phyloP scores from a whole-genome alignment of 2,888 invertebrate species.

The Cepaea hortensis region DNA sequence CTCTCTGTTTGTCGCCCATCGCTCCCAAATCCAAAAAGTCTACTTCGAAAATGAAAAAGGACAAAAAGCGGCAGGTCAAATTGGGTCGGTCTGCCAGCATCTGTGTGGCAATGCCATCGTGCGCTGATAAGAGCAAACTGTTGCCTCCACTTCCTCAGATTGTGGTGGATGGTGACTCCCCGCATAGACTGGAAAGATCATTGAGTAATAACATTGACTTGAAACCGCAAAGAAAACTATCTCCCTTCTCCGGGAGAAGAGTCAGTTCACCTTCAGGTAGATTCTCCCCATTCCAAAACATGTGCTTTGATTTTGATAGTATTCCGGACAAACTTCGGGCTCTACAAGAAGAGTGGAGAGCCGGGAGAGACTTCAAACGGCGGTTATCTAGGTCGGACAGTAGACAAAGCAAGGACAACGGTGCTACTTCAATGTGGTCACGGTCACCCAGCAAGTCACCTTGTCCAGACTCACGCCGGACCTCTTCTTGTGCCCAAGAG shows the following conservation, averaged over 20 bases:
- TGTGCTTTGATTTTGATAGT: conserved; percentile 43
- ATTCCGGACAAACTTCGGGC: conserved; percentile 44
- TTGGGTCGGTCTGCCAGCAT: conserved; percentile 28
- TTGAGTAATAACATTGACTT: conserved; percentile 37
- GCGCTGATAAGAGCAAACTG: not conserved
- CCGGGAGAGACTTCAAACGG: not conserved
- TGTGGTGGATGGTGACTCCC: conserved; percentile 41
- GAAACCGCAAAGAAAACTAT: not conserved
- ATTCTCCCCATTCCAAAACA: conserved; percentile 6
- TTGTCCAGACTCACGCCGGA: not conserved
- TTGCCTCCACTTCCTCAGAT: conserved; percentile 18
- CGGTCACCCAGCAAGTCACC: conserved; percentile 33
- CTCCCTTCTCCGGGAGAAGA: not conserved
- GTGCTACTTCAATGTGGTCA: conserved; percentile 7
- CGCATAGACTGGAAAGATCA: conserved; percentile 45
- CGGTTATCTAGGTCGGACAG: conserved; percentile 15
- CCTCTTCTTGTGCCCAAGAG: not conserved
- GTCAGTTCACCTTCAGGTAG: not conserved
- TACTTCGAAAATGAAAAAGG: not conserved
- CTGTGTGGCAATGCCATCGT: not conserved
- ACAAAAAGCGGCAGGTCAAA: not conserved
- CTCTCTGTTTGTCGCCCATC: conserved; percentile 2
- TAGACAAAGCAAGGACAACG: conserved; percentile 4
- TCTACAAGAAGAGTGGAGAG: conserved; percentile 41
- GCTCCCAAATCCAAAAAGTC: not conserved